A percentile compares a stretch with the other conserved stretches of the same genome.
phyloP scores from a whole-genome alignment of 2,888 invertebrate genomes.

The Encarsia formosa region DNA sequence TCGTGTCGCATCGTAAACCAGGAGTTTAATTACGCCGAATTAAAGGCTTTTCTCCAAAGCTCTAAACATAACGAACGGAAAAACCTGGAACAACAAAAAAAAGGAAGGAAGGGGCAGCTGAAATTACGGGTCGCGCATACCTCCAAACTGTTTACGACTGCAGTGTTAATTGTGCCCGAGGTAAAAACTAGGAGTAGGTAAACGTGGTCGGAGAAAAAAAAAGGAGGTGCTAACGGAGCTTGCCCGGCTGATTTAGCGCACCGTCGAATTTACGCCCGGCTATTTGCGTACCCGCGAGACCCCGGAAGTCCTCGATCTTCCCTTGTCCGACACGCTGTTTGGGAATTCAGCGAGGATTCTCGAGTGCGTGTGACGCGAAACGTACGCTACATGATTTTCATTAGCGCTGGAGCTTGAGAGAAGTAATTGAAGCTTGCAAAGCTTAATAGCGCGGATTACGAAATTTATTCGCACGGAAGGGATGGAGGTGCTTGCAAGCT shows the following conservation, averaged over 20 bases:
- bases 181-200: too few relatives aligned
- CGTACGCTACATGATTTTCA: neutral
- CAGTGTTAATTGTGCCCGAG: slow-evolving; percentile 41
- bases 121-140: slow-evolving; percentile 22
- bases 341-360: neutral
- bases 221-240: slow-evolving; percentile 9
- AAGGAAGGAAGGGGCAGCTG: slow-evolving; percentile 28
- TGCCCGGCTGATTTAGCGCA: slow-evolving; percentile 31
- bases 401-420: neutral
- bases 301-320: slow-evolving; percentile 18
- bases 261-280: slow-evolving; percentile 30
- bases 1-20: slow-evolving; percentile 5
- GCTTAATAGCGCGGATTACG: too few relatives aligned
- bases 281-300: slow-evolving; percentile 24
- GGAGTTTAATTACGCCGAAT: slow-evolving; percentile 10
- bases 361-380: neutral
- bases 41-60: too few relatives aligned
- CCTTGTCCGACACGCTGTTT: neutral
- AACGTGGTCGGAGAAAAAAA: slow-evolving; percentile 1
- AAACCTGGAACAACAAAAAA: too few relatives aligned
- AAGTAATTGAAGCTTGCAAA: too few relatives aligned
- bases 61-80: too few relatives aligned
- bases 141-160: slow-evolving; percentile 32
- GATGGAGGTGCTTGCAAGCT: too few relatives aligned
- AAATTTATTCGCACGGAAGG: too few relatives aligned